phyloP scores from a whole-genome alignment of 2,888 invertebrate species.

The Blera fallax region DNA sequence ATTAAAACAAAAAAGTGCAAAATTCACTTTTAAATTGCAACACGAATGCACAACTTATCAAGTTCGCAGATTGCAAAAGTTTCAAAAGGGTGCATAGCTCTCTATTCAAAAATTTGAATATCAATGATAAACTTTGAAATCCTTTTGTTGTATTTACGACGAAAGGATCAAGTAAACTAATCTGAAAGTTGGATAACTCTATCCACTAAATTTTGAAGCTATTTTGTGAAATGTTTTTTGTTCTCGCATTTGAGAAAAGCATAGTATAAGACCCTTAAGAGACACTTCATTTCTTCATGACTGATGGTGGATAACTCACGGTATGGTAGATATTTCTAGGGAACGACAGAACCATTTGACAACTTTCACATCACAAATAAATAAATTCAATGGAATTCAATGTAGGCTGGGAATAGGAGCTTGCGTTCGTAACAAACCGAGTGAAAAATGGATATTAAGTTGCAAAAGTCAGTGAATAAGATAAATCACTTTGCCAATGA shows the following conservation, averaged over 20 bases:
- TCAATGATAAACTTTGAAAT: neutral
- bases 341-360: neutral
- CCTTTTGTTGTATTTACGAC: neutral
- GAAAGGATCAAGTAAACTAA: neutral
- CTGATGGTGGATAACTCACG: neutral
- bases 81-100: neutral
- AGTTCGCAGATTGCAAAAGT: constrained; percentile 27
- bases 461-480: constrained; percentile 11
- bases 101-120: constrained; percentile 2
- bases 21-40: too few relatives aligned
- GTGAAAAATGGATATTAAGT: constrained; percentile 6
- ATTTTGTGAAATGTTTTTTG: neutral
- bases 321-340: neutral
- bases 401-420: neutral
- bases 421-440: neutral
- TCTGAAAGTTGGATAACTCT: neutral
- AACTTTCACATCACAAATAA: neutral
- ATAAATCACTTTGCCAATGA: neutral
- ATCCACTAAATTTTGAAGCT: neutral
- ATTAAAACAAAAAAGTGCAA: neutral
- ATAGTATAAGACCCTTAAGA: neutral
- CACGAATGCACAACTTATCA: neutral
- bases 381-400: neutral
- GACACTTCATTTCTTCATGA: neutral
- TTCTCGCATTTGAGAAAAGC: too few relatives aligned